Percentiles rank a stretch among this genome's conserved stretches.
phyloP scores from a whole-genome alignment of 1,140 invertebrate species.

The Ips typographus region DNA sequence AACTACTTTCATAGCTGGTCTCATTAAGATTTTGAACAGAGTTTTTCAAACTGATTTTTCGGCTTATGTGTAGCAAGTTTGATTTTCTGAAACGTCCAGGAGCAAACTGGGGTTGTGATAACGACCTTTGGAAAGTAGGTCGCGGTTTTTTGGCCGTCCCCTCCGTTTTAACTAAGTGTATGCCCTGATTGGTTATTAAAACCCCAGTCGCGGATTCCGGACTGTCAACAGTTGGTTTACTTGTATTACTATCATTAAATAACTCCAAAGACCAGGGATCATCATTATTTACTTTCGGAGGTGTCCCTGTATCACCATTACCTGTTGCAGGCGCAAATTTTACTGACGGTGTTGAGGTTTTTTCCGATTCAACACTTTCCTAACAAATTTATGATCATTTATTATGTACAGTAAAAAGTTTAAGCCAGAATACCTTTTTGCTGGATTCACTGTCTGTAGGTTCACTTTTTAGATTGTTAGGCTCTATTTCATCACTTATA shows the following conservation, averaged over 20 bases:
- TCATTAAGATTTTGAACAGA: conserved; percentile 35
- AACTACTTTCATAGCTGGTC: conserved; percentile 46
- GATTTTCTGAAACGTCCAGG: conserved; percentile 25
- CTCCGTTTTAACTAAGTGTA: conserved; percentile 31
- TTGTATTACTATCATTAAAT: conserved; percentile 39
- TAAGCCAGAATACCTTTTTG: too few relatives aligned
- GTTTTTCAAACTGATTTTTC: conserved; percentile 32
- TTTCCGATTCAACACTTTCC: too few relatives aligned
- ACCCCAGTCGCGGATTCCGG: conserved; percentile 30
- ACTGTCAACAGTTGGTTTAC: conserved; percentile 18
- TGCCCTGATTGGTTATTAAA: conserved; percentile 38
- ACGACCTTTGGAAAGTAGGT: conserved; percentile 44
- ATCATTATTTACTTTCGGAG: background rate
- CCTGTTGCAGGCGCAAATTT: too few relatives aligned
- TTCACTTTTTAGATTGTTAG: conserved; percentile 29
- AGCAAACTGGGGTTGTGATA: conserved; percentile 46
- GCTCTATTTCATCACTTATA: conserved; percentile 32
- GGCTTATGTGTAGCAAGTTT: conserved; percentile 30
- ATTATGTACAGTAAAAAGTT: too few relatives aligned
- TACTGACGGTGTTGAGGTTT: too few relatives aligned
- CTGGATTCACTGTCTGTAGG: too few relatives aligned
- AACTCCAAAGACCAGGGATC: conserved; percentile 43
- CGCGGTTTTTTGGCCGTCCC: conserved; percentile 22
- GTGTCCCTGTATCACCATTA: conserved; percentile 21
- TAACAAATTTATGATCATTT: too few relatives aligned